These are phyloP conservation scores for Rhea americana DNA, from an alignment of 2,113 vertebrate genomes.

Conservation along the genomic window DNA sequence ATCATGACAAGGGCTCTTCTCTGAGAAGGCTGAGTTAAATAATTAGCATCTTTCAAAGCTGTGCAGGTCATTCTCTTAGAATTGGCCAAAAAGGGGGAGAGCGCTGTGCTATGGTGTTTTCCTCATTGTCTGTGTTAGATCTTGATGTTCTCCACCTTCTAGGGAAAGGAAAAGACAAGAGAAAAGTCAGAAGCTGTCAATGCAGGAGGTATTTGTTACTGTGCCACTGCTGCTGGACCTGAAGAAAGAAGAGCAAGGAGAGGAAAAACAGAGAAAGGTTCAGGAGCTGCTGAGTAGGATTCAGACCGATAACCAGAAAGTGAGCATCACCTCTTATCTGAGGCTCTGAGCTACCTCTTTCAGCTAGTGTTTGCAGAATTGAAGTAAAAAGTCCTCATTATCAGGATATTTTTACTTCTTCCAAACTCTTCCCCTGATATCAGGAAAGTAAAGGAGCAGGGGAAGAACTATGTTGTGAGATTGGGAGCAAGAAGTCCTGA, in stretches of 20 bases:
- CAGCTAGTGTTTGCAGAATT: background rate
- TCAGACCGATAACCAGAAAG: conserved; percentile 71
- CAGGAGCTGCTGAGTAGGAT: conserved; percentile 67
- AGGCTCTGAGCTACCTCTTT: background rate
- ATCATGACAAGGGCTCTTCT: background rate
- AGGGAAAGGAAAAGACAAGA: conserved; percentile 78
- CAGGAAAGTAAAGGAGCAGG: background rate
- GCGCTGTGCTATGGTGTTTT: background rate
- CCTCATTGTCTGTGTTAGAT: background rate
- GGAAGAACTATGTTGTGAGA: background rate
- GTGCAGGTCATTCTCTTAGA: background rate
- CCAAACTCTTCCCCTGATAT: background rate
- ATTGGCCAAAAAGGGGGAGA: background rate
- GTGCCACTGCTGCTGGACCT: background rate
- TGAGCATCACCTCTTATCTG: conserved; percentile 39
- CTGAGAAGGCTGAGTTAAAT: background rate
- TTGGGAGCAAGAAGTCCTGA: background rate
- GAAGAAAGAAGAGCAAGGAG: conserved; percentile 61
- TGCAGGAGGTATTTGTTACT: conserved; percentile 10
- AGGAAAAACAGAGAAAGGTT: conserved; percentile 58
- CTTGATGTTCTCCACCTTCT: conserved; percentile 44
- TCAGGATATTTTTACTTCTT: background rate
- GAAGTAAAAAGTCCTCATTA: background rate
- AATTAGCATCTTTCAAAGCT: background rate
- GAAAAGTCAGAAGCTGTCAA: conserved; percentile 27